phyloP scores from a whole-genome alignment of 2,888 invertebrate species.

The Rotaria macrura region DNA sequence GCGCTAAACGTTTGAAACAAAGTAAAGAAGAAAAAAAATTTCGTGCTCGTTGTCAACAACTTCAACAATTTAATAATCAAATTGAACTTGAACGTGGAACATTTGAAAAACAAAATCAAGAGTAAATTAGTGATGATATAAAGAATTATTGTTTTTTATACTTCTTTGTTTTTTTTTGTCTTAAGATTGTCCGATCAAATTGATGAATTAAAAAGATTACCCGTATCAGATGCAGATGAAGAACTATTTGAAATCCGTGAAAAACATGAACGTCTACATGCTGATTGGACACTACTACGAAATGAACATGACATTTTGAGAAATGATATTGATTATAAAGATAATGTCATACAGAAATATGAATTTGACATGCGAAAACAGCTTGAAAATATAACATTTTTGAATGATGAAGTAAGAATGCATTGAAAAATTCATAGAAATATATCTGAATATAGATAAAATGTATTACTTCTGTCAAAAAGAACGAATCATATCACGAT shows the following conservation, averaged over 20 bases:
- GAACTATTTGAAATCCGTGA: background rate
- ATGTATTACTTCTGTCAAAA: too few species aligned
- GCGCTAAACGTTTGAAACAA: conserved; percentile 1
- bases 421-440: too few species aligned
- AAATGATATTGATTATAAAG: background rate
- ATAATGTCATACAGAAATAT: background rate
- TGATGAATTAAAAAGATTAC: background rate
- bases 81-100: conserved; percentile 12
- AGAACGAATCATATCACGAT: too few species aligned
- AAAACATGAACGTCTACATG: background rate
- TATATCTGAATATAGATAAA: too few species aligned
- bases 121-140: background rate
- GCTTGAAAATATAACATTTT: background rate
- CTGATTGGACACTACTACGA: background rate
- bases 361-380: background rate
- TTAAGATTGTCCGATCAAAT: background rate
- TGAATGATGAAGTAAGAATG: background rate
- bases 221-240: background rate
- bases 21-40: background rate
- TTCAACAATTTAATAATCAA: conserved; percentile 15
- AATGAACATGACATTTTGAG: background rate
- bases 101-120: conserved; percentile 18
- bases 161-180: background rate
- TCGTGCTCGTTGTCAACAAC: conserved; percentile 9
- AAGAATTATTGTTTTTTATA: too few species aligned